Evolutionary conservation across 2,797 vertebrate species (phyloP).

Genomic region (Rhabdomys pumilio): DNA sequence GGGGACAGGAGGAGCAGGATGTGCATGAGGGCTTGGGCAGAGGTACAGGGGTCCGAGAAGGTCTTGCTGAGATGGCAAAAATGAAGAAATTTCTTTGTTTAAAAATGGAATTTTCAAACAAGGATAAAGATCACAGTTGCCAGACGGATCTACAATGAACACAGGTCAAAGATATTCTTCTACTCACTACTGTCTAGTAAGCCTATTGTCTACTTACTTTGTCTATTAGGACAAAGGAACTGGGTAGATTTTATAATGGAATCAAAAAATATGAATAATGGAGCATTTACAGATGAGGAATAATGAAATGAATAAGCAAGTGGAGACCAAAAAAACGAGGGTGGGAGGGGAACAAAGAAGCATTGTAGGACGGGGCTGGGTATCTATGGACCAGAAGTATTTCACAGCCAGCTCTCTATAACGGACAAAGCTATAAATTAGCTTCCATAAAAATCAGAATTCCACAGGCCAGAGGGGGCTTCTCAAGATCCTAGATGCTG

Average conservation of each 20-base stretch:
- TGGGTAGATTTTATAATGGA: neutral
- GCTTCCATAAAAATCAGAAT: neutral
- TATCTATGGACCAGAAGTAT: neutral
- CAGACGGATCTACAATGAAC: neutral
- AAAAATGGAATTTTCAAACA: conserved; percentile 20
- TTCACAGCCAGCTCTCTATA: neutral
- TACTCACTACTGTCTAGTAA: neutral
- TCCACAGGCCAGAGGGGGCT: neutral
- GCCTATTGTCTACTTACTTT: neutral
- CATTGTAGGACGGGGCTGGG: neutral
- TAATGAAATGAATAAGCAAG: neutral
- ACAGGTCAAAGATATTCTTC: neutral
- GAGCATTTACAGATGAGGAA: neutral
- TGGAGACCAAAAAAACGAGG: neutral
- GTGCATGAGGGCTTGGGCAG: fast-evolving
- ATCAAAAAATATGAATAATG: neutral
- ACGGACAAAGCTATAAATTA: neutral
- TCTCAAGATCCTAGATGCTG: neutral
- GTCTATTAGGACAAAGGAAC: neutral
- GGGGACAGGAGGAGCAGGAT: neutral
- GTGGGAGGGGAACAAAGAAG: neutral
- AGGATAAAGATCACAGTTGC: neutral
- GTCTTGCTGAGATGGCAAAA: neutral
- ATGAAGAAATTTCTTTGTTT: neutral
- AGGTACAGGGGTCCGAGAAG: neutral